Evolutionary conservation across 2,113 vertebrate genomes (phyloP), one percentile per base, ranked within the genome.

Genomic region (Ptyas mucosa): DNA sequence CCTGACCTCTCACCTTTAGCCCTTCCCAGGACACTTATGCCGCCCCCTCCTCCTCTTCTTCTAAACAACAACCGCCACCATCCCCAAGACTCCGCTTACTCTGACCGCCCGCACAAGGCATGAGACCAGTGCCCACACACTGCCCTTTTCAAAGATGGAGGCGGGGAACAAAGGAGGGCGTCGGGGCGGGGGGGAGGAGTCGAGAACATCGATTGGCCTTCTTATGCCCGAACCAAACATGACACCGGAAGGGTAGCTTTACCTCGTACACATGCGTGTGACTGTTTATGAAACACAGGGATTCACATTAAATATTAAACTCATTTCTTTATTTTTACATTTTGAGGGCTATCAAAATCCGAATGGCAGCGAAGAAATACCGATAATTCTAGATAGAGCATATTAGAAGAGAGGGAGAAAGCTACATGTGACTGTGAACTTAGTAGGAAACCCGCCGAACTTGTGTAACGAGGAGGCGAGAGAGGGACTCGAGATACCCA

Each of bases 21-120:
- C 49, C 85, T 51, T 87, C 95, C 85, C 69, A 2, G 61, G 87
- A 52, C 61, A 81, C 91, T 89, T n/a, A 46, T 52, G 20, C 8
- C 3, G 43, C 55, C 57, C 86, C 75, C 91, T 14, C 26, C 88
- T 89, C 88, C 87, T n/a, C 64, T 54, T n/a, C 64, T 54, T 88
- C 58, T 51, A 89, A 89, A 92, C 88, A 92, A 92, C 92, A 89
- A 8, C 61, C 90, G 57, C 53, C 91, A 8, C 61, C 90, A 81
- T 46, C 43, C 64, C 93, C 91, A 86, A 85, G 92, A 89, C 94
- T 86, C 75, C 64, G 43, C 85, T 12, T 55, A 91, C 95, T 95
- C 91, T 93, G 93, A 88, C 91, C 91, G 85, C 57, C 81, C 75
- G 53, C 90, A 86, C 58, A 29, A 93, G 89, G 39, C 51, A 93